These are phyloP conservation scores for Festucalex cinctus DNA, from an alignment of 2,113 vertebrate species.

Conservation along the genomic window DNA sequence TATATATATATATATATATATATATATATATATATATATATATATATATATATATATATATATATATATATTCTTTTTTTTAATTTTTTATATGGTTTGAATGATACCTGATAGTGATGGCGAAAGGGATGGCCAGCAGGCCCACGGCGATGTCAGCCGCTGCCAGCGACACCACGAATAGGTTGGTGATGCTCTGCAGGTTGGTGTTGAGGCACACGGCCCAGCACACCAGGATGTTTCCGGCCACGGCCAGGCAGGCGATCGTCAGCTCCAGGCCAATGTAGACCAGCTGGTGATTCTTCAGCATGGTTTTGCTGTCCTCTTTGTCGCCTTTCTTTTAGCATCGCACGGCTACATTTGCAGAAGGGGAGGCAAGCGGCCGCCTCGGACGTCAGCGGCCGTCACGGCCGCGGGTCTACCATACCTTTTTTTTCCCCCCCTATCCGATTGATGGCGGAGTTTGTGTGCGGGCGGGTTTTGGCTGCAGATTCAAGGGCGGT, in stretches of 20 bases:
- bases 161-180: constrained; percentile 91
- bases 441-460: background rate
- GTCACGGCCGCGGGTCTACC: background rate
- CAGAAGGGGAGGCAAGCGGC: constrained; percentile 33
- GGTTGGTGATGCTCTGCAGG: constrained; percentile 95
- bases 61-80: no score
- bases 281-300: constrained; percentile 72
- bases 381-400: constrained; percentile 3
- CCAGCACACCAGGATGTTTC: constrained; percentile 96
- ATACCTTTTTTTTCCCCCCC: constrained; percentile 3
- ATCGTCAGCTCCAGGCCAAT: constrained; percentile 87
- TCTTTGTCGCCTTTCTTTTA: constrained; percentile 24
- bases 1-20: no score
- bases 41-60: no score
- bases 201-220: constrained; percentile 91
- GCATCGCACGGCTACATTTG: constrained; percentile 33
- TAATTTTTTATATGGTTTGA: no score
- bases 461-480: constrained; percentile 6
- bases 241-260: constrained; percentile 83
- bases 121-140: constrained; percentile 90
- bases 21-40: no score
- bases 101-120: constrained; percentile 77
- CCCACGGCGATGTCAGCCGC: constrained; percentile 93
- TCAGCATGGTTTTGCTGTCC: constrained; percentile 72
- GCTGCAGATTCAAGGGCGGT: constrained; percentile 29